A percentile compares a stretch with the other conserved stretches of the same genome.
These are phyloP conservation scores for Drosophila varians DNA, from an alignment of 1,140 invertebrate genomes.

Conservation along the genomic window DNA sequence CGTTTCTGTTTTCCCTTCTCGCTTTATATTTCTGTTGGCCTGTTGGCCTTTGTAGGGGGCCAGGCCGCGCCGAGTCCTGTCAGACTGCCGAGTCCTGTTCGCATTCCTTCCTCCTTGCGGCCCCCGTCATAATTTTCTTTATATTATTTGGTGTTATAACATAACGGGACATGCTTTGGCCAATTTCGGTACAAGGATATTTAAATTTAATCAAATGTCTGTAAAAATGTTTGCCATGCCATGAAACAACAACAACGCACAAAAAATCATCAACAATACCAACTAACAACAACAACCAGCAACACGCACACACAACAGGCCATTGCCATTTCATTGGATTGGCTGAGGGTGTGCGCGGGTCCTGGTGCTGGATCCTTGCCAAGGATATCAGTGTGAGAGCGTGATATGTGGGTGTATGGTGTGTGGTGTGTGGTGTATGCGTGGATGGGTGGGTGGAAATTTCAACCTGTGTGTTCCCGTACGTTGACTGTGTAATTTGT, in stretches of 20 bases:
- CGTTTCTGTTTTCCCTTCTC: slow-evolving; percentile 18
- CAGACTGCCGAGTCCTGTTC: slow-evolving; percentile 18
- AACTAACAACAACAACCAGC: slow-evolving; percentile 30
- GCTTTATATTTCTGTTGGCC: slow-evolving; percentile 1
- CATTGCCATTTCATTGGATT: slow-evolving; percentile 35
- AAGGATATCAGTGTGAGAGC: slow-evolving; percentile 5
- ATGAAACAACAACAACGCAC: background rate
- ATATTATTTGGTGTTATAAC: slow-evolving; percentile 59
- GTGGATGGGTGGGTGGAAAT: slow-evolving; percentile 29
- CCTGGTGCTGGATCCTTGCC: background rate
- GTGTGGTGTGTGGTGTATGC: background rate
- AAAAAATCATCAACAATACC: slow-evolving; percentile 44
- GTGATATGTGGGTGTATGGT: background rate
- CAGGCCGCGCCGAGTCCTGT: slow-evolving; percentile 4
- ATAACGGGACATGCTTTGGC: slow-evolving; percentile 58
- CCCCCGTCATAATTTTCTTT: slow-evolving; percentile 35
- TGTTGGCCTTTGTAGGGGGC: background rate
- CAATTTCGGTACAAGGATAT: slow-evolving; percentile 75
- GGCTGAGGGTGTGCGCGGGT: background rate
- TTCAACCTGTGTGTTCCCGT: slow-evolving; percentile 59
- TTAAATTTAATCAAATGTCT: slow-evolving; percentile 82
- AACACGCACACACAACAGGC: slow-evolving; percentile 53
- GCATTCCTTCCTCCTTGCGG: slow-evolving; percentile 18
- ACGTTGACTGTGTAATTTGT: slow-evolving; percentile 76
- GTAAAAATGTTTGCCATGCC: slow-evolving; percentile 77